These are phyloP conservation scores for Automeris io DNA, from an alignment of 2,888 invertebrate species.

Conservation along the genomic window DNA sequence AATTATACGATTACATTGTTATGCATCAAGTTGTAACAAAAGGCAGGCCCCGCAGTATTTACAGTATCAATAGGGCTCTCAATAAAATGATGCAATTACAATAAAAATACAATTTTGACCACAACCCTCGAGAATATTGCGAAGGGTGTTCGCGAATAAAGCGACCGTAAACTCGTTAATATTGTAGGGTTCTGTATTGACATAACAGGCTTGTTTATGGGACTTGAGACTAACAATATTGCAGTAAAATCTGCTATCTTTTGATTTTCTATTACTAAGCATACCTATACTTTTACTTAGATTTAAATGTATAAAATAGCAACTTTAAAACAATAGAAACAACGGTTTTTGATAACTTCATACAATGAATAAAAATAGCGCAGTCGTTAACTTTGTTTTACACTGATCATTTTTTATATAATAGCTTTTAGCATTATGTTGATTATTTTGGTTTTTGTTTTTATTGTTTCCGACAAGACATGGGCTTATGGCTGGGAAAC, in stretches of 20 bases:
- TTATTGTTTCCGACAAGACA: too few species aligned
- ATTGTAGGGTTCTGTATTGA: constrained; percentile 35
- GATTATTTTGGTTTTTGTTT: too few species aligned
- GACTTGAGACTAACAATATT: constrained; percentile 1
- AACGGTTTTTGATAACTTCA: too few species aligned
- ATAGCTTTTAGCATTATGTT: too few species aligned
- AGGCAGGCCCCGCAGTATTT: constrained; percentile 55
- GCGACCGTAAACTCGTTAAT: constrained; percentile 50
- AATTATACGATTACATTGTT: constrained; percentile 37
- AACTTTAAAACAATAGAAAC: too few species aligned
- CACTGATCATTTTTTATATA: too few species aligned
- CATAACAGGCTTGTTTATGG: constrained; percentile 34
- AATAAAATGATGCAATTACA: constrained; percentile 68
- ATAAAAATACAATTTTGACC: constrained; percentile 76
- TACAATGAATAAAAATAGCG: too few species aligned
- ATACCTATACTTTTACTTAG: too few species aligned
- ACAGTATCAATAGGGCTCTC: constrained; percentile 55
- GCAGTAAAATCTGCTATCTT: neutral
- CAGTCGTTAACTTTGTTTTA: too few species aligned
- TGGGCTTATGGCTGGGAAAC: too few species aligned
- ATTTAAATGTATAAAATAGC: too few species aligned
- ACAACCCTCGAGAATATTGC: constrained; percentile 53
- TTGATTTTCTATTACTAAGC: too few species aligned
- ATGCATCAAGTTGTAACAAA: constrained; percentile 32
- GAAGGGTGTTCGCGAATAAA: constrained; percentile 69